Base-by-base conservation (phyloP, 2,113 vertebrate genomes). In the Plecturocebus donacophilus region DNA sequence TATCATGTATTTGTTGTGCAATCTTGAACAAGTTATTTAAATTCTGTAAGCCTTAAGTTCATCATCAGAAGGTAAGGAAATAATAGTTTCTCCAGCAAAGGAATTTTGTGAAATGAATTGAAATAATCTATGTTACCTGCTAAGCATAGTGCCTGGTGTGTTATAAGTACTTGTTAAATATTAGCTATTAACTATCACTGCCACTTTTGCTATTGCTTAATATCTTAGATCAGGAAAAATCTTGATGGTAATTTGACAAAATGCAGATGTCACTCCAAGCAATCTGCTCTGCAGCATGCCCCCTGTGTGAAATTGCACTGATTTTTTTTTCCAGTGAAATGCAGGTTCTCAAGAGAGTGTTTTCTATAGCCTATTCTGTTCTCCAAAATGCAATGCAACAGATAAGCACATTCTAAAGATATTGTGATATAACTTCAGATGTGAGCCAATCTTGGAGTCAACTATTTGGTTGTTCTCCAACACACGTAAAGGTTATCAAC, bases 311-410 rank as follows among this genome's bases (percentile, higher is more conserved):
- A 80, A 88, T 66, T 45, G 89, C 13, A 47, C 4, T 80, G 16
- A 35, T 20, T 12, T 64, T 58, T 61, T 95, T 96, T 94, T 68
- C 58, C 86, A 45, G 61, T 95, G 66, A 83, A 94, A 64, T 64
- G 30, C 27, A 91, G 6, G 12, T 79, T 40, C 77, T 70, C 17
- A 40, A 83, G 32, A 84, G 40, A 83, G 42, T 47, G 7, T 85
- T 71, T 85, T 88, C 58, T 64, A 42, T 75, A 56, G 23, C 52
- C 5, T 90, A 6, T 88, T 84, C 81, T 71, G 16, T 87, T 90
- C 58, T 82, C 73, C 58, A 42, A 76, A 97, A 64, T 14, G 52
- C 58, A 86, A 30, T 45, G 6, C 66, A 49, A 49, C 8, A 17
- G 21, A 73, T 35, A 95, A 86, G 38, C 17, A 58, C 56, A 81